Conservation (phyloP, 1,140 invertebrate species). For the Riptortus pedestris region DNA sequence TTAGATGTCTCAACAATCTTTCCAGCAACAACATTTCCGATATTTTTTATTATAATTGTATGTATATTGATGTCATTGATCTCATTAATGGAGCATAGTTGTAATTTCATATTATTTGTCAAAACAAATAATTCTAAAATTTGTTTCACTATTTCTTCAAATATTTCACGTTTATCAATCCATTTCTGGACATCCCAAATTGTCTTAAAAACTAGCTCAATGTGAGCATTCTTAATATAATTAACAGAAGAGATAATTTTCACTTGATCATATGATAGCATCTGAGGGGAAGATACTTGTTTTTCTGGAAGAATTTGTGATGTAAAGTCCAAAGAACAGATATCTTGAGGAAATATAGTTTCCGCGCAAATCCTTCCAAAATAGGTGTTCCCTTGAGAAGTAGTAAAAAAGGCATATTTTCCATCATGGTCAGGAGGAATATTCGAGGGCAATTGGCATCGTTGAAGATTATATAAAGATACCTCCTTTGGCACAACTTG, state of each 20-base stretch:
- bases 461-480: not conserved
- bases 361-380: not conserved
- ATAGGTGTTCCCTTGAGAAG: not conserved
- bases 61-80: constrained; percentile 13
- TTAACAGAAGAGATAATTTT: not conserved
- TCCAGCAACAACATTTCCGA: constrained; percentile 20
- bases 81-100: constrained; percentile 12
- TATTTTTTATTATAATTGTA: constrained; percentile 21
- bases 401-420: not conserved
- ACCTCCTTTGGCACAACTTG: not conserved
- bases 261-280: not conserved
- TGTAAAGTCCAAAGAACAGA: constrained; percentile 3
- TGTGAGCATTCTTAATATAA: constrained; percentile 16
- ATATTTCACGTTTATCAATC: constrained; percentile 4
- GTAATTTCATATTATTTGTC: constrained; percentile 6
- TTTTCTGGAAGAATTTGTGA: not conserved
- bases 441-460: not conserved
- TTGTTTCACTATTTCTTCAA: constrained; percentile 20
- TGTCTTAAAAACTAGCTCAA: constrained; percentile 22
- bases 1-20: constrained; percentile 14
- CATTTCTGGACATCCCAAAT: constrained; percentile 14
- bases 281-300: not conserved
- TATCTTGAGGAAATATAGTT: not conserved
- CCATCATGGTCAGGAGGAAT: constrained; percentile 1
- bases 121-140: constrained; percentile 29